phyloP scores from a whole-genome alignment of 2,113 vertebrate species.

The Upupa epops region DNA sequence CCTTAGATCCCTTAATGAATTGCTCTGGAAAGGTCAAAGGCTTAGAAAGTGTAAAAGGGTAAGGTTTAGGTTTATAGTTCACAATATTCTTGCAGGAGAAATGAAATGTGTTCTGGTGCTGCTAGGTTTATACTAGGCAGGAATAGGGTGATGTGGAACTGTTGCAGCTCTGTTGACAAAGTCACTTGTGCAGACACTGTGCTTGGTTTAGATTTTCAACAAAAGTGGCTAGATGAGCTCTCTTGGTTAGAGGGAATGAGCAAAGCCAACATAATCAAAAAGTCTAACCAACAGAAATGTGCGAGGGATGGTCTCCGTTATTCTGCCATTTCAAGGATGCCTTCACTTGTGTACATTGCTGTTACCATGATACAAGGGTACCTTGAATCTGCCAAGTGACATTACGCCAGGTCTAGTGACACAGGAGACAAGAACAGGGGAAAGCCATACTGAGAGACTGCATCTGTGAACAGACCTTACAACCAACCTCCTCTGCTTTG shows the following conservation, averaged over 20 bases:
- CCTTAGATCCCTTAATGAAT: neutral
- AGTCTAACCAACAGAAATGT: neutral
- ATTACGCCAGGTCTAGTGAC: neutral
- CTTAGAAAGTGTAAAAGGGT: neutral
- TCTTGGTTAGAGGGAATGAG: neutral
- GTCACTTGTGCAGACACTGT: neutral
- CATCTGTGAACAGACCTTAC: neutral
- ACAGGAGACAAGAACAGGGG: neutral
- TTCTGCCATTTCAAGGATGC: neutral
- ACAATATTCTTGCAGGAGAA: neutral
- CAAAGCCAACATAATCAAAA: neutral
- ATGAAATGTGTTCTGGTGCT: neutral
- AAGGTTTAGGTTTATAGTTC: neutral
- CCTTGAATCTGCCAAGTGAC: neutral
- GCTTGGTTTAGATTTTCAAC: neutral
- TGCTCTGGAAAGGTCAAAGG: neutral
- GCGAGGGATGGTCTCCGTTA: neutral
- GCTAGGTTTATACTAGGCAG: neutral
- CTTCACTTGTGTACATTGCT: neutral
- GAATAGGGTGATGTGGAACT: neutral
- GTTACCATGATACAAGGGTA: rapidly evolving
- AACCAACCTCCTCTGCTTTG: rapidly evolving
- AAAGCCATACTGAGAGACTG: neutral
- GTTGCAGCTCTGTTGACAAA: neutral
- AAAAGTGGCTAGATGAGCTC: neutral